Evolutionary conservation across 2,113 vertebrate species (phyloP).

Genomic region (Clarias magur): DNA sequence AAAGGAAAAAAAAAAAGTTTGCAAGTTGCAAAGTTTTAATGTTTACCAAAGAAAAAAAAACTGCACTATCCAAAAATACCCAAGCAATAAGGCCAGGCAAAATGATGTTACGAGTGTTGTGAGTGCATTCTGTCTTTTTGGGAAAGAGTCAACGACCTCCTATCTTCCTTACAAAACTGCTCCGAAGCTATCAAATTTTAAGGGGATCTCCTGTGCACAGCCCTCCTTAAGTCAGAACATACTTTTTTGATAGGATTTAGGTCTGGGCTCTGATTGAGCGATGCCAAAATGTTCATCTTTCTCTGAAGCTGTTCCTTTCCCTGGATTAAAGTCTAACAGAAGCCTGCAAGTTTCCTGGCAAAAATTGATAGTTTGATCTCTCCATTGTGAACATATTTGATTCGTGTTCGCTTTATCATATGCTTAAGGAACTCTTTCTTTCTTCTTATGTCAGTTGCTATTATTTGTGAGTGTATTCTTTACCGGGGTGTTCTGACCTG

Average conservation of each 20-base stretch:
- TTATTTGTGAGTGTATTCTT: background rate
- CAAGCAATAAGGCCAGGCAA: too few species aligned
- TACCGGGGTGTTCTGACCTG: background rate
- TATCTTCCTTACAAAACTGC: background rate
- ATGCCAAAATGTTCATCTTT: background rate
- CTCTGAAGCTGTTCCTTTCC: background rate
- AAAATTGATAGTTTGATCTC: background rate
- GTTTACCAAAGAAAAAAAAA: background rate
- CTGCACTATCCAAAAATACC: too few species aligned
- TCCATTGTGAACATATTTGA: background rate
- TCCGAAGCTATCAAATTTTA: background rate
- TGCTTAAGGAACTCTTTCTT: background rate
- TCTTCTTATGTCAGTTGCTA: background rate
- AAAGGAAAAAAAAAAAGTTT: background rate
- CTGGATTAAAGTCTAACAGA: background rate
- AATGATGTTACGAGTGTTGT: background rate
- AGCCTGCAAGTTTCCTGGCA: background rate
- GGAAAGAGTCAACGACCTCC: background rate
- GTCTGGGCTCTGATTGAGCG: background rate
- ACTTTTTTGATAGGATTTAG: background rate
- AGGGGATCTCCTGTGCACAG: background rate
- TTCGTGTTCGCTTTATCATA: background rate
- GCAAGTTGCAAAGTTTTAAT: background rate
- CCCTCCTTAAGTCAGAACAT: background rate
- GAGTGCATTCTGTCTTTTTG: background rate